Evolutionary conservation across 2,888 invertebrate species (phyloP).

Genomic region (Sycophila texana): DNA sequence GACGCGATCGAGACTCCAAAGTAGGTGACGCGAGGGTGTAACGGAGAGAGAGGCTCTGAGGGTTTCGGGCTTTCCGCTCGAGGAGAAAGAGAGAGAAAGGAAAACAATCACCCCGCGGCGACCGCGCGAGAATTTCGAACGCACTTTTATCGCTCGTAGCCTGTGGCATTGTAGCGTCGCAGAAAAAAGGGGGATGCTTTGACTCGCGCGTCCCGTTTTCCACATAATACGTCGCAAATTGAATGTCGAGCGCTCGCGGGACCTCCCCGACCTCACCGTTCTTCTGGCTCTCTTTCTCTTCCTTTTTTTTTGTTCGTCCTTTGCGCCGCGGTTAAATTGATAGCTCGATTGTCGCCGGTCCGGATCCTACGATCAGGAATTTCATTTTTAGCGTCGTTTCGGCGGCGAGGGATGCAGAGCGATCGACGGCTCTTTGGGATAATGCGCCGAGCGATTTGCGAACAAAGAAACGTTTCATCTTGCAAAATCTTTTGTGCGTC

Average conservation of each 20-base stretch:
- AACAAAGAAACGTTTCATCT: too few species aligned
- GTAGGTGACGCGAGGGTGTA: conserved; percentile 43
- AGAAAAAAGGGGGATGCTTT: conserved; percentile 6
- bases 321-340: too few species aligned
- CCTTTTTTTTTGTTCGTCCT: background rate
- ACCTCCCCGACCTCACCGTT: background rate
- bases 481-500: too few species aligned
- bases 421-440: too few species aligned
- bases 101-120: conserved; percentile 68
- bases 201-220: conserved; percentile 8
- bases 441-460: too few species aligned
- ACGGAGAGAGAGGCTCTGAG: background rate
- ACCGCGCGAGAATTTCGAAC: conserved; percentile 67
- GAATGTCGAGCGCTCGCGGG: conserved; percentile 27
- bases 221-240: conserved; percentile 30
- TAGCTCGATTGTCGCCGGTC: background rate
- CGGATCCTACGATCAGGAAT: background rate
- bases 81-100: conserved; percentile 62
- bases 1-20: conserved; percentile 40
- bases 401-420: too few species aligned
- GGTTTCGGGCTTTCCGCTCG: background rate
- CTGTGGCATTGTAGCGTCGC: conserved; percentile 18
- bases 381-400: too few species aligned
- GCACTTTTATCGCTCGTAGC: conserved; percentile 64
- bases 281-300: background rate